Evolutionary conservation across 2,797 vertebrate species (phyloP).

Genomic region (Lutjanus campechanus): DNA sequence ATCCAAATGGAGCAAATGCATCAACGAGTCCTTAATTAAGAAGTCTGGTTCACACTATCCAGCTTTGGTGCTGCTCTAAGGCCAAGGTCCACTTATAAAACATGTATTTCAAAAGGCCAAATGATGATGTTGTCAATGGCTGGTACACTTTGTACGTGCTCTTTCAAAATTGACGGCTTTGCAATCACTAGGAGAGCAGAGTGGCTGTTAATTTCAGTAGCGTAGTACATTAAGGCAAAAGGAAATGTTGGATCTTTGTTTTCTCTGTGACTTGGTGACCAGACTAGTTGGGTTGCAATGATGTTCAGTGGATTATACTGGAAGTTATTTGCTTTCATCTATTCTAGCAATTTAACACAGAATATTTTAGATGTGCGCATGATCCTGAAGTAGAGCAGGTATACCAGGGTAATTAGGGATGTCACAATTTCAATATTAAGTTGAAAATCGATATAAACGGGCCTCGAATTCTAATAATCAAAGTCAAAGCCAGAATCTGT

Average conservation of each 20-base stretch:
- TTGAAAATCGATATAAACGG: no score
- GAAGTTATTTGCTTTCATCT: constrained; percentile 64
- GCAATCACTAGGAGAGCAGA: constrained; percentile 5
- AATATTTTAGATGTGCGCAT: constrained; percentile 9
- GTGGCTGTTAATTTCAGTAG: constrained; percentile 7
- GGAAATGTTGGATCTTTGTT: constrained; percentile 18
- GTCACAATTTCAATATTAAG: no score
- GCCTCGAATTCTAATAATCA: no score
- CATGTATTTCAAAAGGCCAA: constrained; percentile 12
- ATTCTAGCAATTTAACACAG: constrained; percentile 43
- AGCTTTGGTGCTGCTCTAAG: not conserved
- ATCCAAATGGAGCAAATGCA: not conserved
- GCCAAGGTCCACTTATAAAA: constrained; percentile 5
- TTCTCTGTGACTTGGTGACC: constrained; percentile 9
- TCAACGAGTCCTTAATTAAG: not conserved
- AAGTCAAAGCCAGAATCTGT: no score
- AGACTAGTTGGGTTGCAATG: constrained; percentile 19
- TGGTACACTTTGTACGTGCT: not conserved
- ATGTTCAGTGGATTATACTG: constrained; percentile 42
- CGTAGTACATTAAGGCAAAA: not conserved
- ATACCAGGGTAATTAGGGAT: not conserved
- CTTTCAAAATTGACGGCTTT: constrained; percentile 4
- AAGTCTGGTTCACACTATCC: not conserved
- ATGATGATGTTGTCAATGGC: constrained; percentile 2
- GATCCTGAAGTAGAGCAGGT: constrained; percentile 22